These are phyloP conservation scores for Aphelocoma californica DNA, from an alignment of 2,797 vertebrate species.

Conservation along the genomic window DNA sequence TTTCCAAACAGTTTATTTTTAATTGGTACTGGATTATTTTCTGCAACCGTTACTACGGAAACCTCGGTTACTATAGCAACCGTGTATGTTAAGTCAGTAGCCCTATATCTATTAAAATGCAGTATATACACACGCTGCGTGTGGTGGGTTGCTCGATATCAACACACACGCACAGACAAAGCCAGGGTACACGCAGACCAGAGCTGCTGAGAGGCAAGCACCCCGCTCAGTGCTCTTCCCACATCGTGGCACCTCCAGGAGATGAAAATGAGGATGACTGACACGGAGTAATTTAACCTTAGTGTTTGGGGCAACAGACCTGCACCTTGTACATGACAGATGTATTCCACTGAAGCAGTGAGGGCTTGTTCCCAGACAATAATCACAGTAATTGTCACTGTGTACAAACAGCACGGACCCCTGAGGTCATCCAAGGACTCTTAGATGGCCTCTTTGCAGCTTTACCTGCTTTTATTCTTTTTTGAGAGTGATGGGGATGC, in stretches of 20 bases:
- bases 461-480: not conserved
- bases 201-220: not conserved
- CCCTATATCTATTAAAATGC: slow-evolving; percentile 74
- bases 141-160: not conserved
- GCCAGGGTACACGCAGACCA: not conserved
- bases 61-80: slow-evolving; percentile 80
- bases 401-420: not conserved
- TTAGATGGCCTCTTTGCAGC: not conserved
- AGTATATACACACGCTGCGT: slow-evolving; percentile 35
- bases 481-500: not conserved
- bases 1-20: slow-evolving; percentile 80
- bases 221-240: not conserved
- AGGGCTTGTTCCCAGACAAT: not conserved
- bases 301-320: not conserved
- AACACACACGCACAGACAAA: not conserved
- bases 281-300: not conserved
- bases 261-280: not conserved
- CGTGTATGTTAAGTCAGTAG: slow-evolving; percentile 72
- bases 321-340: not conserved
- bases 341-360: not conserved
- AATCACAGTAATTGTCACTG: not conserved
- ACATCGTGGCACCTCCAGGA: not conserved
- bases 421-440: not conserved
- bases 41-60: slow-evolving; percentile 80
- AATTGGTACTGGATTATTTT: slow-evolving; percentile 80